These are phyloP conservation scores for Byasa hedistus DNA, from an alignment of 2,888 invertebrate species.

Conservation along the genomic window DNA sequence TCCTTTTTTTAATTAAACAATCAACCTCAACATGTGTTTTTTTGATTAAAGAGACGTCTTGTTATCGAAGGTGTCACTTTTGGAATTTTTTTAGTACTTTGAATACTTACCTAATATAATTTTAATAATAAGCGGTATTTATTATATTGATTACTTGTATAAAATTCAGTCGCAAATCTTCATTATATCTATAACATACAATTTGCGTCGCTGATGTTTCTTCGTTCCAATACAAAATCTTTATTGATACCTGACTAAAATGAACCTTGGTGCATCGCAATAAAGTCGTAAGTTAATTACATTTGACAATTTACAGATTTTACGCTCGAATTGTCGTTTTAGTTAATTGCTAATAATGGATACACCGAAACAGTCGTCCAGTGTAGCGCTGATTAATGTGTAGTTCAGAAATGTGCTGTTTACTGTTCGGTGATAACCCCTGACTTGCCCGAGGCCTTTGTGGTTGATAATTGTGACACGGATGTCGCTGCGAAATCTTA, in stretches of 20 bases:
- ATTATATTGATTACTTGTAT: not conserved
- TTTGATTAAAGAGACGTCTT: too few species aligned
- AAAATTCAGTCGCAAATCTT: not conserved
- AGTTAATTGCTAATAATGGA: conserved; percentile 35
- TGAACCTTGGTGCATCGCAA: not conserved
- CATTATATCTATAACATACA: not conserved
- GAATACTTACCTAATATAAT: not conserved
- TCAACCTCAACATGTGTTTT: too few species aligned
- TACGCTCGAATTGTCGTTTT: conserved; percentile 29
- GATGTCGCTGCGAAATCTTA: conserved; percentile 30
- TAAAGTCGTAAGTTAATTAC: conserved; percentile 2
- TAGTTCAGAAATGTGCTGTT: conserved; percentile 44
- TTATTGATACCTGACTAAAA: conserved; percentile 9
- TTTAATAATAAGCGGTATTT: not conserved
- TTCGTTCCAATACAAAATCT: not conserved
- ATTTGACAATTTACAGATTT: conserved; percentile 11
- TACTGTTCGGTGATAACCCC: conserved; percentile 50
- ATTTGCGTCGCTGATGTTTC: conserved; percentile 2
- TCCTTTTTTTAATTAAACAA: too few species aligned
- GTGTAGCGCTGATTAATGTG: conserved; percentile 34
- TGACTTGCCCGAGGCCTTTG: conserved; percentile 41
- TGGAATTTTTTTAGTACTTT: not conserved
- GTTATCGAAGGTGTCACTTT: not conserved
- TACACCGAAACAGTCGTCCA: conserved; percentile 44
- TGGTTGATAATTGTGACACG: conserved; percentile 40